Percentiles rank a stretch among this genome's conserved stretches.
phyloP scores from a whole-genome alignment of 64 coral and sea anemone species.

The Orbicella faveolata region DNA sequence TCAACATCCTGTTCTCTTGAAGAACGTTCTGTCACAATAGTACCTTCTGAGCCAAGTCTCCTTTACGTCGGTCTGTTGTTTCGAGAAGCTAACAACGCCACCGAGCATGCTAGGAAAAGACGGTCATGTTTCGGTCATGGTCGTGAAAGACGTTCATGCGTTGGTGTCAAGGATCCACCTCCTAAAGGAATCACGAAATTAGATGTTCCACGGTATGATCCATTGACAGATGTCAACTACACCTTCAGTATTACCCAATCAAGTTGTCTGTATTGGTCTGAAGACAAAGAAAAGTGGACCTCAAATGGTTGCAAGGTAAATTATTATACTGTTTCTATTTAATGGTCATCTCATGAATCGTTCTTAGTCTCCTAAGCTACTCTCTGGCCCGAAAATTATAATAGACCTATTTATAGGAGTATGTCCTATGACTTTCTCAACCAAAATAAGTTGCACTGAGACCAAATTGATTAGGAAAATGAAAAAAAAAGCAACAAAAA shows the following conservation, averaged over 20 bases:
- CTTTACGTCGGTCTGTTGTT: slow-evolving; percentile 68
- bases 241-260: slow-evolving; percentile 26
- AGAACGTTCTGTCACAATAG: slow-evolving; percentile 43
- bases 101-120: slow-evolving; percentile 7
- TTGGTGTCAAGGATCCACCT: slow-evolving; percentile 34
- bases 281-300: slow-evolving; percentile 44
- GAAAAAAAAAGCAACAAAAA: no score
- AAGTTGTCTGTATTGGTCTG: slow-evolving; percentile 54
- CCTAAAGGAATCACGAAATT: not conserved
- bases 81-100: not conserved
- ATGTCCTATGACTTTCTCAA: no score
- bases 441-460: no score
- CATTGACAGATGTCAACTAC: slow-evolving; percentile 26
- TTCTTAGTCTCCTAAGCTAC: no score
- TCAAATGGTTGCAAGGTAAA: slow-evolving; percentile 46
- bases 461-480: no score
- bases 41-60: slow-evolving; percentile 40
- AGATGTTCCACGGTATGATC: slow-evolving; percentile 15
- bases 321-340: not conserved
- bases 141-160: slow-evolving; percentile 20
- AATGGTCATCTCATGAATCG: no score
- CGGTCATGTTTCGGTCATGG: slow-evolving; percentile 29
- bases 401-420: no score
- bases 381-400: no score
- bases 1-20: slow-evolving; percentile 46